Evolutionary conservation across 1,140 invertebrate species (phyloP).

Genomic region (Plodia interpunctella): DNA sequence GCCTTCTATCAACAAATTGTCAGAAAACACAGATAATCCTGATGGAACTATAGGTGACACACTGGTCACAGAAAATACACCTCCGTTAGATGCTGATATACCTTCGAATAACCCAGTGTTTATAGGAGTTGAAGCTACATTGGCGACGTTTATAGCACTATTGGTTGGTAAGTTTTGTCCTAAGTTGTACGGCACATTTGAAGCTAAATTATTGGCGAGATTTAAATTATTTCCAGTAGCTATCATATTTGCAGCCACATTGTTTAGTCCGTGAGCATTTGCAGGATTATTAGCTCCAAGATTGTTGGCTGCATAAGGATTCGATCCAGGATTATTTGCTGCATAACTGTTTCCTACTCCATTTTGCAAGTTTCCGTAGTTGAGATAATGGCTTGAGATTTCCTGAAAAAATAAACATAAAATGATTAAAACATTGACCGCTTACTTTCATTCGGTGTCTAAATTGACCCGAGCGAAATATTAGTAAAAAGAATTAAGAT

Average conservation of each 20-base stretch:
- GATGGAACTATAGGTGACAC: conserved; percentile 34
- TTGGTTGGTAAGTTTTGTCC: conserved; percentile 12
- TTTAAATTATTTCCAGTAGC: background rate
- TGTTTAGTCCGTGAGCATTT: background rate
- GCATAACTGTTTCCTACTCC: background rate
- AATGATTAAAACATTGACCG: too few relatives aligned
- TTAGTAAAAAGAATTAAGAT: too few relatives aligned
- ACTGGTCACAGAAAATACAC: conserved; percentile 32
- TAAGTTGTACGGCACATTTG: background rate
- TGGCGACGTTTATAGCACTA: background rate
- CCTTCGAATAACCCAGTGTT: background rate
- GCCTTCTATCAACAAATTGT: conserved; percentile 40
- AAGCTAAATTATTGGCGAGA: background rate
- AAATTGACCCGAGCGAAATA: too few relatives aligned
- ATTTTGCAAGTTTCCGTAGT: background rate
- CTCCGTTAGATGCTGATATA: conserved; percentile 23
- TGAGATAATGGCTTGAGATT: conserved; percentile 23
- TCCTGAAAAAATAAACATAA: too few relatives aligned
- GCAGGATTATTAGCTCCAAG: background rate
- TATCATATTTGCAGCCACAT: background rate
- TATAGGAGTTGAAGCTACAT: conserved; percentile 4
- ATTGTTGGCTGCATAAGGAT: background rate
- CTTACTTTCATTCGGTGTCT: too few relatives aligned
- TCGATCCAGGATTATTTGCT: background rate
- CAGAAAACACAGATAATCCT: conserved; percentile 34